Base-by-base conservation (phyloP, 2,888 invertebrate genomes). In the Acanthopleura granulata region DNA sequence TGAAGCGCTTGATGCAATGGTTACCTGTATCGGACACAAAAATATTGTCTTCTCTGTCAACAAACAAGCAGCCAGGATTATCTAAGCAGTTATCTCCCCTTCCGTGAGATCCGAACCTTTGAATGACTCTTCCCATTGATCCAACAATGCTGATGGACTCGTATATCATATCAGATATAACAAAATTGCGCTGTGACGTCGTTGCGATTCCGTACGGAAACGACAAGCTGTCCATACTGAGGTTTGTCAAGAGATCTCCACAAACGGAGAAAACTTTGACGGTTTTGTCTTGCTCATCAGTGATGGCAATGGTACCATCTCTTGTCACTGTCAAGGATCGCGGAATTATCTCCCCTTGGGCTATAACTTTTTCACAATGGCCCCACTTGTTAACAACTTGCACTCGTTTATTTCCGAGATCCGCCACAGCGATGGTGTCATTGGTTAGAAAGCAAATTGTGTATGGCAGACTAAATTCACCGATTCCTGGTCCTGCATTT, bases 11-110 rank as follows among this genome's bases (percentile, higher is more conserved):
- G n/a, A 83, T 75, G 27, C 77, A 74, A 73, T 83, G 80, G 62
- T 81, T 80, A 49, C 81, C 80, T 0, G 80, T 77, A 71, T 83
- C 81, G 14, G 83, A 79, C 14, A 83, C 76, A 40, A 78, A 78
- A 16, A 83, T 78, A n/a, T 78, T 78, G 29, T 73, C 69, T 0
- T 78, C 62, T 0, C 49, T n/a, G 71, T 80, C 76, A 3, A 79
- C 76, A 15, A 76, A 72, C 12, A 82, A 16, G 69, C 76, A 78
- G 27, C 81, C 78, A 27, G 81, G 81, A 49, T 80, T 81, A 62
- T 81, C 78, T 61, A 81, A 78, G 50, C 66, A 40, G 61, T 74
- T 76, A 29, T 76, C 72, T 25, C 27, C 50, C 73, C 76, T 70
- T 0, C 79, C 80, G 73, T 80, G 77, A 50, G 62, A 72, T 74